Conservation (phyloP, 1,140 invertebrate genomes). For the Pseudomyrmex cubaensis region DNA sequence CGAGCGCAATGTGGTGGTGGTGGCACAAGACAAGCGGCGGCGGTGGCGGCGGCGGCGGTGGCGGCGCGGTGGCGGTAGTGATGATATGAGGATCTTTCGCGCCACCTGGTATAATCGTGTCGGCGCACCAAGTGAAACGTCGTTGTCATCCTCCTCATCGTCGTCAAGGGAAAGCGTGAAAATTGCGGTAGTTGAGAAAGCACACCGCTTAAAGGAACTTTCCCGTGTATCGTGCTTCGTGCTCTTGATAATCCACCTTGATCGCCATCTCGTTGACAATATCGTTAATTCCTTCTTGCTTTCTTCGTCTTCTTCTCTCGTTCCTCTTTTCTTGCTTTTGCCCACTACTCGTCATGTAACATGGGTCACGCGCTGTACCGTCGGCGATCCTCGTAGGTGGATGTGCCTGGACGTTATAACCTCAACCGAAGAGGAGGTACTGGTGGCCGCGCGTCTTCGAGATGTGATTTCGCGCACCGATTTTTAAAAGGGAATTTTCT, state of each 20-base stretch:
- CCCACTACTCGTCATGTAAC: slow-evolving; percentile 60
- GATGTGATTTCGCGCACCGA: slow-evolving; percentile 60
- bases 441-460: slow-evolving; percentile 34
- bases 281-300: background rate
- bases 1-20: slow-evolving; percentile 33
- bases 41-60: background rate
- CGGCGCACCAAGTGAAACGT: slow-evolving; percentile 66
- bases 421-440: slow-evolving; percentile 42
- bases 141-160: slow-evolving; percentile 31
- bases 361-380: slow-evolving; percentile 67
- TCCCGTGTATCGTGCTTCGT: slow-evolving; percentile 23
- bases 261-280: slow-evolving; percentile 23
- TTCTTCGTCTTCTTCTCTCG: background rate
- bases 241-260: background rate
- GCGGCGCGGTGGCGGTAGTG: background rate
- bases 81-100: slow-evolving; percentile 62
- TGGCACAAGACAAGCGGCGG: background rate
- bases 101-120: slow-evolving; percentile 66
- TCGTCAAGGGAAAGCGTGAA: slow-evolving; percentile 69
- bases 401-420: slow-evolving; percentile 60
- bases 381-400: slow-evolving; percentile 63
- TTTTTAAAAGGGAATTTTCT: background rate
- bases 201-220: slow-evolving; percentile 42
- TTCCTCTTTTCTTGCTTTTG: background rate
- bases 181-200: slow-evolving; percentile 50